Evolutionary conservation across 2,797 vertebrate genomes (phyloP).

Genomic region (Xenops minutus): DNA sequence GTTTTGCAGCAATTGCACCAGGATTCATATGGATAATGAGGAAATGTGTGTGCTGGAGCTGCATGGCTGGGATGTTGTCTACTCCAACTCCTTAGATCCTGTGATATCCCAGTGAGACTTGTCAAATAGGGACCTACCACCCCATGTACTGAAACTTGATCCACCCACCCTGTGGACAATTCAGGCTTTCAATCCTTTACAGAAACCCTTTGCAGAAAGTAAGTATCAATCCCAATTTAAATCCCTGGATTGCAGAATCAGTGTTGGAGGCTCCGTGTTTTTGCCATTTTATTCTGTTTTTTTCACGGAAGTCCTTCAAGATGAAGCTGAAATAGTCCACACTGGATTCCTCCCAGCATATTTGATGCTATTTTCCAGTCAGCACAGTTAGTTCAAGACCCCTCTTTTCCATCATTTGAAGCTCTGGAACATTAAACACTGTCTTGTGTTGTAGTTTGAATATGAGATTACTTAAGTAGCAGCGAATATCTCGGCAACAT

Average conservation of each 20-base stretch:
- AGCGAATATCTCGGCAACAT: conserved; percentile 26
- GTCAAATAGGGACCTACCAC: not conserved
- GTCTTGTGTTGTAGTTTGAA: conserved; percentile 33
- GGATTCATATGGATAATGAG: not conserved
- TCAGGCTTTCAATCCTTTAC: not conserved
- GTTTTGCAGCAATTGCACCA: not conserved
- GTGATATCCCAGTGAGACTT: accelerated
- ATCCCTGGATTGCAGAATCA: not conserved
- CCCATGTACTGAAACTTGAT: accelerated
- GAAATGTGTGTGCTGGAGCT: not conserved
- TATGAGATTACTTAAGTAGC: conserved; percentile 11
- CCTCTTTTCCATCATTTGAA: conserved; percentile 37
- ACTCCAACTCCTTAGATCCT: not conserved
- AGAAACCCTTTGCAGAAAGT: not conserved
- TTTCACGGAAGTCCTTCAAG: not conserved
- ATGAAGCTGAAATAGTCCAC: not conserved
- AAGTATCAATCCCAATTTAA: not conserved
- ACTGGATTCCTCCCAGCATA: not conserved
- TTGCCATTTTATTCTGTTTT: not conserved
- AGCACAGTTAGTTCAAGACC: conserved; percentile 22
- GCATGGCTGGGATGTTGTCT: not conserved
- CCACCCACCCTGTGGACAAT: not conserved
- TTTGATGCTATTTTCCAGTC: conserved; percentile 10
- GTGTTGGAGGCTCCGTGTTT: accelerated
- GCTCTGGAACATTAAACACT: conserved; percentile 43